These are phyloP conservation scores for Anthoscopus minutus DNA, from an alignment of 2,113 vertebrate species.

Conservation along the genomic window DNA sequence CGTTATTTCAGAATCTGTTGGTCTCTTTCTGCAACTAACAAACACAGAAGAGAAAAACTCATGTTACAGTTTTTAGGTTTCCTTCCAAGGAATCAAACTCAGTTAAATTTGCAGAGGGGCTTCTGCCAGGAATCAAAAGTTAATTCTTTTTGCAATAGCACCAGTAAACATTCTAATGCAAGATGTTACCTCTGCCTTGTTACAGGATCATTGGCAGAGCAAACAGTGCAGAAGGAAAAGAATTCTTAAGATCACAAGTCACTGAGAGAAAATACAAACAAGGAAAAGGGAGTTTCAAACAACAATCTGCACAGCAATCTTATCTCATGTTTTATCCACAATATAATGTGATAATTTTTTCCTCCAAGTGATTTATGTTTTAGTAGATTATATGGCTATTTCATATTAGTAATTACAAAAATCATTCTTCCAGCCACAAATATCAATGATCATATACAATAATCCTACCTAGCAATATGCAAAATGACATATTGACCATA, in stretches of 20 bases:
- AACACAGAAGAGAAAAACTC: neutral
- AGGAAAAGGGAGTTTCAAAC: neutral
- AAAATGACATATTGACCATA: neutral
- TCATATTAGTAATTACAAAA: neutral
- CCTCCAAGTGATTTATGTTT: neutral
- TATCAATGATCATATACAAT: neutral
- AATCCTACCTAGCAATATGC: neutral
- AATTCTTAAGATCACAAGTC: neutral
- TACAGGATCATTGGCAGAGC: neutral
- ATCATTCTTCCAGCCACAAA: neutral
- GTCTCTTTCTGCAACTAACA: conserved; percentile 76
- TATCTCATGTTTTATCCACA: neutral
- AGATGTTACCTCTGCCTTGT: neutral
- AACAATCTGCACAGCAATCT: neutral
- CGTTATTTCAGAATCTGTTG: conserved; percentile 76
- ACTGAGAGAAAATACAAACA: neutral
- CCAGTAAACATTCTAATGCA: neutral
- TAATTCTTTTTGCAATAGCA: neutral
- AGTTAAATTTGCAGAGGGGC: neutral
- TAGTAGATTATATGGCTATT: neutral
- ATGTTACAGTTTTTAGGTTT: neutral
- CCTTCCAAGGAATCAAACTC: neutral
- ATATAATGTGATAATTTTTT: neutral
- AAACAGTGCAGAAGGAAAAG: neutral
- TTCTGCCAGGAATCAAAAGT: neutral